Evolutionary conservation across 2,888 invertebrate species (phyloP).

Genomic region (Tribolium freemani): DNA sequence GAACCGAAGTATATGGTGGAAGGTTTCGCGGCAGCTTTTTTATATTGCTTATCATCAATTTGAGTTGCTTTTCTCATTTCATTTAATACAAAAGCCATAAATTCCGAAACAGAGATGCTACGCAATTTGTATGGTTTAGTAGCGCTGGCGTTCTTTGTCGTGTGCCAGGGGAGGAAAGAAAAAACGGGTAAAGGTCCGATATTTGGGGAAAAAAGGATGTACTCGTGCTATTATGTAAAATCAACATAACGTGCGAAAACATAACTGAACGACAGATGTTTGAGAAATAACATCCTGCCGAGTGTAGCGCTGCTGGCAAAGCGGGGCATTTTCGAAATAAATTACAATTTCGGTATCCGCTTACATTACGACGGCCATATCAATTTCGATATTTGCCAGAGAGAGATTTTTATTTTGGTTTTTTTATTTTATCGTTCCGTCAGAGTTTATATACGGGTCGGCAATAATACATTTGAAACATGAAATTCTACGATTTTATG

Average conservation of each 20-base stretch:
- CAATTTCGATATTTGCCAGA: slow-evolving; percentile 44
- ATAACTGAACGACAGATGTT: slow-evolving; percentile 61
- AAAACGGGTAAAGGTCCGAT: neutral
- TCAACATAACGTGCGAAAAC: slow-evolving; percentile 64
- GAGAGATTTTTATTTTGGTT: slow-evolving; percentile 38
- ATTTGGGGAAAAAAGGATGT: slow-evolving; percentile 3
- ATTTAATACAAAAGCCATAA: slow-evolving; percentile 50
- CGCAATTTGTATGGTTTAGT: slow-evolving; percentile 55
- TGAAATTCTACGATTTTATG: slow-evolving; percentile 47
- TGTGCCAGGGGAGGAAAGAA: neutral
- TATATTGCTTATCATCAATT: slow-evolving; percentile 44
- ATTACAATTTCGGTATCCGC: slow-evolving; percentile 49
- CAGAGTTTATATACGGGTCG: neutral
- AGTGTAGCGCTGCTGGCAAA: slow-evolving; percentile 52
- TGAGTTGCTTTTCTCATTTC: slow-evolving; percentile 43
- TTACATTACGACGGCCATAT: slow-evolving; percentile 43
- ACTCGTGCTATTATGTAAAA: slow-evolving; percentile 57
- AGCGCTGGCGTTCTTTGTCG: slow-evolving; percentile 16
- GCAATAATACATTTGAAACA: slow-evolving; percentile 45
- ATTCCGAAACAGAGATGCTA: slow-evolving; percentile 57
- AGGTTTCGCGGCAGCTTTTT: slow-evolving; percentile 39
- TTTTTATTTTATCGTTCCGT: slow-evolving; percentile 37
- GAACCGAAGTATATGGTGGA: slow-evolving; percentile 30
- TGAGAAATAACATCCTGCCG: slow-evolving; percentile 55
- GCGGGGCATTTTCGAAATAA: slow-evolving; percentile 59